Percentiles rank a stretch among this genome's conserved stretches.
phyloP scores from a whole-genome alignment of 2,888 invertebrate genomes.

The Poecilus cupreus region DNA sequence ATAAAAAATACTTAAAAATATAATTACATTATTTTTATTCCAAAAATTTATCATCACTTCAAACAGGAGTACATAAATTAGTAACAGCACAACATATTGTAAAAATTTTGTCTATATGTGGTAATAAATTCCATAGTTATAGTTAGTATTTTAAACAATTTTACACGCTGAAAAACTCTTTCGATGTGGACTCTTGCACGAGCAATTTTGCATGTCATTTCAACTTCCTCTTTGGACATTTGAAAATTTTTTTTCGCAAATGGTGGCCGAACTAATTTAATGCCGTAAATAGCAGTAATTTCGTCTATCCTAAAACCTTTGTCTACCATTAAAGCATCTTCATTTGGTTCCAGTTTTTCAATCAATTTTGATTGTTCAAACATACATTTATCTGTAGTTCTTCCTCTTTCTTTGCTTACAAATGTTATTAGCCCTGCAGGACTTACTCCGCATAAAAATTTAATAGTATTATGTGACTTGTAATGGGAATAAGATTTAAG shows the following conservation, averaged over 20 bases:
- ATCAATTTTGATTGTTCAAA: not conserved
- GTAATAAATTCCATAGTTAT: not conserved
- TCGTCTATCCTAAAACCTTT: not conserved
- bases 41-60: conserved; percentile 4
- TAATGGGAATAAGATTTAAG: not conserved
- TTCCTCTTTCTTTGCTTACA: not conserved
- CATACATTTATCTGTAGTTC: not conserved
- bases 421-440: not conserved
- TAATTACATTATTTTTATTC: not conserved
- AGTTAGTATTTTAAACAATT: not conserved
- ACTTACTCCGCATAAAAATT: not conserved
- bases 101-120: not conserved
- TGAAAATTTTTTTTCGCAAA: not conserved
- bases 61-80: not conserved
- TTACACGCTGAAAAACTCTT: not conserved
- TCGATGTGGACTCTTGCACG: no score
- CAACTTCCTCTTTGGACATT: not conserved
- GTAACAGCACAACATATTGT: not conserved
- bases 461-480: no score
- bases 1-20: not conserved
- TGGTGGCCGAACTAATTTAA: not conserved
- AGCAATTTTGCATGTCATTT: no score
- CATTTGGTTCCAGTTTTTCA: not conserved
- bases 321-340: no score
- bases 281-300: not conserved